Conservation (phyloP, 2,113 vertebrate species). For the Mustelus asterias region DNA sequence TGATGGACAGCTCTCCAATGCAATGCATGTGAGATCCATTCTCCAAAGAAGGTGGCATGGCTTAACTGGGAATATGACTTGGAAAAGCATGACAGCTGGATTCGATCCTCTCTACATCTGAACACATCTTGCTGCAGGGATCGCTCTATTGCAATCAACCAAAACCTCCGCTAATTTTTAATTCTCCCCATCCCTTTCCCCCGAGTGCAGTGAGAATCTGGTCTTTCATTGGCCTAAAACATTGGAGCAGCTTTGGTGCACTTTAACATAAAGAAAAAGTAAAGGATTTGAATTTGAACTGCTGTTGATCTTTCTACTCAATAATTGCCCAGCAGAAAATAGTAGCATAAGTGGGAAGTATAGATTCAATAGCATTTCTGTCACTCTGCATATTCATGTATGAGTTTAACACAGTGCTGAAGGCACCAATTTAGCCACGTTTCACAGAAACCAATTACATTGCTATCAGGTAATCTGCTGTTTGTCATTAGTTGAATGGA, state of each 20-base stretch:
- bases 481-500: conserved; percentile 1
- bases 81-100: not conserved
- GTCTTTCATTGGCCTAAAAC: not conserved
- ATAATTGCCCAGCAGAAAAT: not conserved
- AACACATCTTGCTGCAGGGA: not conserved
- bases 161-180: not conserved
- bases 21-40: not conserved
- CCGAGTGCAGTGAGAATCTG: not conserved
- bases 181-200: not conserved
- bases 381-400: not conserved
- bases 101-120: not conserved
- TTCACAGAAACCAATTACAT: not conserved
- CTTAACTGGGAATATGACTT: not conserved
- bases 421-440: not conserved
- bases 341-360: not conserved
- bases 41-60: no score
- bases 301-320: not conserved
- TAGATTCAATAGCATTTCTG: not conserved
- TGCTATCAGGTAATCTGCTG: not conserved
- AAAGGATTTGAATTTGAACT: not conserved
- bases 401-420: not conserved
- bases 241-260: not conserved
- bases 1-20: not conserved
- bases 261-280: not conserved
- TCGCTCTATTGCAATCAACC: not conserved